phyloP scores from a whole-genome alignment of 92 coral and sea anemone genomes.

The Palythoa grandiflora region DNA sequence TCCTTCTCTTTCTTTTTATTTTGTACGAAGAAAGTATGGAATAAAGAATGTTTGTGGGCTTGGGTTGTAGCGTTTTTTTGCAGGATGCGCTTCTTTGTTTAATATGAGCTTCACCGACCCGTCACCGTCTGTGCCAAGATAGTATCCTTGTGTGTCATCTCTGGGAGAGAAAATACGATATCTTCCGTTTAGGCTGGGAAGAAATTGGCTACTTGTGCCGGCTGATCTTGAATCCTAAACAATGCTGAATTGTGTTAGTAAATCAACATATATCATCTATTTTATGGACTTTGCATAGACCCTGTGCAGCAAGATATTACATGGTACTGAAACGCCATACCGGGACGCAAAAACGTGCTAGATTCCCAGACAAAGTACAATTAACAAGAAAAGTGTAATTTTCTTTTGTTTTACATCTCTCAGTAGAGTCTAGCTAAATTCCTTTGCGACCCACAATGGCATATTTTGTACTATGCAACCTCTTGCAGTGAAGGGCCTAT shows the following conservation, averaged over 20 bases:
- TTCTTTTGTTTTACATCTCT: too few relatives aligned
- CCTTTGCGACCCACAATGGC: too few relatives aligned
- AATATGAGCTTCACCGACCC: neutral
- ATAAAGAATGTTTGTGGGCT: neutral
- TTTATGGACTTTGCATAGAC: too few relatives aligned
- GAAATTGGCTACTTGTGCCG: neutral
- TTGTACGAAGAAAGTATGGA: neutral
- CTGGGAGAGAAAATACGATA: slow-evolving; percentile 3
- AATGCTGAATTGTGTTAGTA: neutral
- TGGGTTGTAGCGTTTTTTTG: neutral
- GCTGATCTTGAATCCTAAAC: neutral
- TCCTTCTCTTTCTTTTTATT: neutral
- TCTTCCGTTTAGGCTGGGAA: slow-evolving; percentile 3
- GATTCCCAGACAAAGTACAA: too few relatives aligned
- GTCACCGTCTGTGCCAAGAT: neutral
- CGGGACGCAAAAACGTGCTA: too few relatives aligned
- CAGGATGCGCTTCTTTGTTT: neutral
- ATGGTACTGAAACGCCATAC: too few relatives aligned
- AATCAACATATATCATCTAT: too few relatives aligned
- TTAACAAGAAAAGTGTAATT: too few relatives aligned
- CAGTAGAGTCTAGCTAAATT: too few relatives aligned
- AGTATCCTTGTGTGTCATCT: neutral
- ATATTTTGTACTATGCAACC: too few relatives aligned
- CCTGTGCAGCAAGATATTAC: too few relatives aligned
- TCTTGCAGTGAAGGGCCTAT: too few relatives aligned